phyloP scores from a whole-genome alignment of 2,888 invertebrate genomes.

The Meteorus colon region DNA sequence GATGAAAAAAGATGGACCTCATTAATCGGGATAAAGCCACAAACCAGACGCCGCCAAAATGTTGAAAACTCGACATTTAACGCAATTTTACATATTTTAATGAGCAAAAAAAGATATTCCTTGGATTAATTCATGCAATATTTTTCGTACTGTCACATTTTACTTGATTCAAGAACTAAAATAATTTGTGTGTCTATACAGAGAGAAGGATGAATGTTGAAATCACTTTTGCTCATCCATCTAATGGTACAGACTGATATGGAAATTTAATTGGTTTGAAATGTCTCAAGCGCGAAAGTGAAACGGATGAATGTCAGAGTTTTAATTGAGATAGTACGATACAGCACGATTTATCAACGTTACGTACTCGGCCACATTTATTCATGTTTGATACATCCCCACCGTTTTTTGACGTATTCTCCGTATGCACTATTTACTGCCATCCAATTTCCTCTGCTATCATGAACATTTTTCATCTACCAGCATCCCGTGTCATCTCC shows the following conservation, averaged over 20 bases:
- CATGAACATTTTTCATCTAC: not conserved
- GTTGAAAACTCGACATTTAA: not conserved
- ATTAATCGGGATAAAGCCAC: too few species aligned
- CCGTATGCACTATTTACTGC: not conserved
- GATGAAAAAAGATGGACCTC: not conserved
- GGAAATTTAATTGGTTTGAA: constrained; percentile 5
- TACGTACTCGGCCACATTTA: not conserved
- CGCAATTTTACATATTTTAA: not conserved
- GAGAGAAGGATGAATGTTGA: not conserved
- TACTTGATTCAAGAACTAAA: too few species aligned
- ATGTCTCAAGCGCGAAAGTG: not conserved
- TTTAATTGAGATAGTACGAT: constrained; percentile 28
- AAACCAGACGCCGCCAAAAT: not conserved
- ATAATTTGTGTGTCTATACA: not conserved
- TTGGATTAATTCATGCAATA: not conserved
- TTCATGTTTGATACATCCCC: not conserved
- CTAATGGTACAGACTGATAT: not conserved
- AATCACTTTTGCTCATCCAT: not conserved
- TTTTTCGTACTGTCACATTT: not conserved
- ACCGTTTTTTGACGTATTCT: constrained; percentile 4
- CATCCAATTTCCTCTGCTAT: constrained; percentile 3
- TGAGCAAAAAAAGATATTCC: not conserved
- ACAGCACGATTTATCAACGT: constrained; percentile 10
- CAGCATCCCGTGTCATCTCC: not conserved
- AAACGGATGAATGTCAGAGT: not conserved